A percentile compares a stretch with the other conserved stretches of the same genome.
Evolutionary conservation across 2,888 invertebrate species (phyloP).

Genomic region (Drosophila macrothrix): DNA sequence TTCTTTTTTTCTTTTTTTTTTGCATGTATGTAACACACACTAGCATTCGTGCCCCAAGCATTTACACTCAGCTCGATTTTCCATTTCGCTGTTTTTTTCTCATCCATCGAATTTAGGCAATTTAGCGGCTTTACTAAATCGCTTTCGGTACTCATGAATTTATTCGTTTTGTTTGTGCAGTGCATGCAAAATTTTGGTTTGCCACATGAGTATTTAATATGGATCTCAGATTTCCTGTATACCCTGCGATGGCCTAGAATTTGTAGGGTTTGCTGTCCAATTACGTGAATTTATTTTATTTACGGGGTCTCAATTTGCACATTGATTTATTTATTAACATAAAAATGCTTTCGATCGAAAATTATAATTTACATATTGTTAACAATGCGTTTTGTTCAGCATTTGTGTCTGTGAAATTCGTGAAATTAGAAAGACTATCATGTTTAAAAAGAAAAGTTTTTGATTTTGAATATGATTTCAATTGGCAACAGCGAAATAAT

Average conservation of each 20-base stretch:
- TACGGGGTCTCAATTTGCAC: constrained; percentile 35
- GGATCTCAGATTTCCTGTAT: constrained; percentile 19
- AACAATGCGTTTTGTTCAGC: not conserved
- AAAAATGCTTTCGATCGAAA: not conserved
- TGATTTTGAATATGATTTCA: not conserved
- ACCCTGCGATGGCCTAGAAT: constrained; percentile 18
- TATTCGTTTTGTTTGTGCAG: constrained; percentile 79
- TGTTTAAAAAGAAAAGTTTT: not conserved
- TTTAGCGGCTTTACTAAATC: constrained; percentile 79
- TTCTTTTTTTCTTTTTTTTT: constrained; percentile 33
- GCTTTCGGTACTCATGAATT: constrained; percentile 75
- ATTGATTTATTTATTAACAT: constrained; percentile 25
- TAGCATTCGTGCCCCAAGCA: constrained; percentile 32
- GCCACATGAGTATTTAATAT: constrained; percentile 36
- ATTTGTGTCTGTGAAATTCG: not conserved
- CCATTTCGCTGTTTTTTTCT: constrained; percentile 50
- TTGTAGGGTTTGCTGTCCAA: constrained; percentile 31
- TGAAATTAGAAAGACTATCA: not conserved
- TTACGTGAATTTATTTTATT: constrained; percentile 60
- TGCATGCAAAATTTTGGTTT: constrained; percentile 68
- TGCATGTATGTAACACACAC: constrained; percentile 12
- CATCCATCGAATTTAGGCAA: constrained; percentile 71
- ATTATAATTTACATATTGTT: not conserved
- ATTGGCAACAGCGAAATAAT: not conserved
- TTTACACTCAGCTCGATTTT: constrained; percentile 71